These are phyloP conservation scores for Ciconia nigra DNA, from an alignment of 2,797 vertebrate species.

Conservation along the genomic window DNA sequence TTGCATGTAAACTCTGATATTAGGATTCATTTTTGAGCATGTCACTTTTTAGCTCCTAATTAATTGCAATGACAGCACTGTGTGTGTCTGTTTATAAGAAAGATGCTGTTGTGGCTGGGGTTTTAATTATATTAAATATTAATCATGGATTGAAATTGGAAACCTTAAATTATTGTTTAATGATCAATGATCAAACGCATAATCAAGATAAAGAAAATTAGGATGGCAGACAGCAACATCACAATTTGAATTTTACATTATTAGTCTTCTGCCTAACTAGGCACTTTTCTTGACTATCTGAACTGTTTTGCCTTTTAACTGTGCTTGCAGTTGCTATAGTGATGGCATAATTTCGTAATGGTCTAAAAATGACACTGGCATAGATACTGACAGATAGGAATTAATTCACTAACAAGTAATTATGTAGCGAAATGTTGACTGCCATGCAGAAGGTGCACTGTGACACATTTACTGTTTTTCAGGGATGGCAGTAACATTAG, in stretches of 20 bases:
- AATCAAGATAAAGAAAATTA: slow-evolving; percentile 73
- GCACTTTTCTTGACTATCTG: slow-evolving; percentile 74
- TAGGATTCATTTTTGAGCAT: slow-evolving; percentile 41
- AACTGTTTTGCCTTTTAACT: slow-evolving; percentile 79
- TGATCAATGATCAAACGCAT: slow-evolving; percentile 72
- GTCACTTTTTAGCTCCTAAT: slow-evolving; percentile 72
- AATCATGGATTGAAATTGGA: slow-evolving; percentile 64
- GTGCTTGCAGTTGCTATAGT: slow-evolving; percentile 82
- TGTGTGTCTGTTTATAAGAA: slow-evolving; percentile 21
- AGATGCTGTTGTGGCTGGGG: slow-evolving; percentile 23
- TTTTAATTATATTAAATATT: slow-evolving; percentile 73
- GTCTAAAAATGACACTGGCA: slow-evolving; percentile 84
- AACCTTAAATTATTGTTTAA: slow-evolving; percentile 72
- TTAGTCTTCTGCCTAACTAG: slow-evolving; percentile 77
- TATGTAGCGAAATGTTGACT: slow-evolving; percentile 94
- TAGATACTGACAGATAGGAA: slow-evolving; percentile 90
- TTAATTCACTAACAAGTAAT: slow-evolving; percentile 97
- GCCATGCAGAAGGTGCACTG: slow-evolving; percentile 85
- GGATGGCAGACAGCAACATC: slow-evolving; percentile 52
- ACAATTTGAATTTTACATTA: slow-evolving; percentile 68
- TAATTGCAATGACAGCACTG: slow-evolving; percentile 65
- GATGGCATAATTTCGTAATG: slow-evolving; percentile 86
- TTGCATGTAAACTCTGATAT: slow-evolving; percentile 56
- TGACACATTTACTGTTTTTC: slow-evolving; percentile 91
- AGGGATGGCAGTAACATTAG: slow-evolving; percentile 98